phyloP scores from a whole-genome alignment of 2,888 invertebrate species.

The Drosophila mimetica region DNA sequence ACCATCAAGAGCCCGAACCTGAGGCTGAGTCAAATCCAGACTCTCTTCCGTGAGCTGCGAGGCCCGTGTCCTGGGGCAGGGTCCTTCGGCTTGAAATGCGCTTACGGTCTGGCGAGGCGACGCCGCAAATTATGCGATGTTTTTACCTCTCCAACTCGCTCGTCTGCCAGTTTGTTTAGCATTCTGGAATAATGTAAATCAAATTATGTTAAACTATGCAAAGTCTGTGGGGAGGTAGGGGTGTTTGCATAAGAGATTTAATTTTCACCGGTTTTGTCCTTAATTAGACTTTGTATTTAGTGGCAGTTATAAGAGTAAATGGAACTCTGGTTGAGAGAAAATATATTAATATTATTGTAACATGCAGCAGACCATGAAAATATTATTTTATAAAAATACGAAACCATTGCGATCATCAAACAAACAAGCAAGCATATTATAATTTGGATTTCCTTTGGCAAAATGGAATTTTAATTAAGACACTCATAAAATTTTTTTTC shows the following conservation, averaged over 20 bases:
- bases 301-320: not conserved
- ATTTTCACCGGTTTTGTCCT: slow-evolving; percentile 9
- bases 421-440: too few relatives aligned
- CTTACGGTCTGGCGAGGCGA: slow-evolving; percentile 40
- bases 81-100: slow-evolving; percentile 56
- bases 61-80: slow-evolving; percentile 51
- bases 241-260: slow-evolving; percentile 25
- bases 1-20: slow-evolving; percentile 55
- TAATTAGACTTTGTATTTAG: slow-evolving; percentile 7
- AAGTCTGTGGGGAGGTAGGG: slow-evolving; percentile 30
- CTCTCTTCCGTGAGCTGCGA: slow-evolving; percentile 1
- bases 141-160: slow-evolving; percentile 30
- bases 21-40: slow-evolving; percentile 45
- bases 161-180: slow-evolving; percentile 32
- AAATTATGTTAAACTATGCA: slow-evolving; percentile 72
- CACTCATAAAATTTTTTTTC: too few relatives aligned
- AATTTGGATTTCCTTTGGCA: too few relatives aligned
- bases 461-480: too few relatives aligned
- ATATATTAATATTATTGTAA: not conserved
- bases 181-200: slow-evolving; percentile 48
- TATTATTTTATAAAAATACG: not conserved
- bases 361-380: not conserved
- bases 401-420: too few relatives aligned
- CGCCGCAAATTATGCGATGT: slow-evolving; percentile 63
- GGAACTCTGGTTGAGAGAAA: not conserved